phyloP scores from a whole-genome alignment of 2,888 invertebrate genomes.

The Cartodere bifasciata region DNA sequence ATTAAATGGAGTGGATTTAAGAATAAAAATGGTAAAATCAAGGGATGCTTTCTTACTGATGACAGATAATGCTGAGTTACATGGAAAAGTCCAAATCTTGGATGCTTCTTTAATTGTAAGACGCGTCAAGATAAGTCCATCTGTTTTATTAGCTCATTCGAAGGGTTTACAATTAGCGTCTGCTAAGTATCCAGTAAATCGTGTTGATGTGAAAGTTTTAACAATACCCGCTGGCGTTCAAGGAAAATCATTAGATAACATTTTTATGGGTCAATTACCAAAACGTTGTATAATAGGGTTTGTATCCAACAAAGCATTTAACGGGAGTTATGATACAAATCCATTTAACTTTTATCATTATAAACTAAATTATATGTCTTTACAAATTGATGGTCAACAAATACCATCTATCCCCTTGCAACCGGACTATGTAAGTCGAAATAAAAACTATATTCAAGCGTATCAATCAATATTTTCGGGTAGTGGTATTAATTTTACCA shows the following conservation, averaged over 20 bases:
- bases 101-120: slow-evolving; percentile 1
- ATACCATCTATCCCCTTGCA: neutral
- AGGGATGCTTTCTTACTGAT: neutral
- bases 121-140: neutral
- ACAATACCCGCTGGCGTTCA: slow-evolving; percentile 7
- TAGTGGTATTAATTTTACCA: slow-evolving; percentile 1
- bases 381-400: slow-evolving; percentile 1
- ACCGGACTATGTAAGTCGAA: neutral
- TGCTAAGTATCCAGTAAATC: neutral
- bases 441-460: neutral
- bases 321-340: neutral
- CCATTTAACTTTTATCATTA: slow-evolving; percentile 8
- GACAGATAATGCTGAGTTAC: neutral
- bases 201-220: slow-evolving; percentile 1
- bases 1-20: neutral
- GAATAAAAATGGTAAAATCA: neutral
- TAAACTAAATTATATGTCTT: slow-evolving; percentile 8
- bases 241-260: slow-evolving; percentile 18
- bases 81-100: neutral
- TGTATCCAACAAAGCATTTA: slow-evolving; percentile 8
- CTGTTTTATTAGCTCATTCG: neutral
- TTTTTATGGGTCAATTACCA: slow-evolving; percentile 20
- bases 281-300: slow-evolving; percentile 14
- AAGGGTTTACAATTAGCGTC: neutral
- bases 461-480: neutral